phyloP scores from a whole-genome alignment of 2,888 invertebrate genomes.

The Hartigia nigra region DNA sequence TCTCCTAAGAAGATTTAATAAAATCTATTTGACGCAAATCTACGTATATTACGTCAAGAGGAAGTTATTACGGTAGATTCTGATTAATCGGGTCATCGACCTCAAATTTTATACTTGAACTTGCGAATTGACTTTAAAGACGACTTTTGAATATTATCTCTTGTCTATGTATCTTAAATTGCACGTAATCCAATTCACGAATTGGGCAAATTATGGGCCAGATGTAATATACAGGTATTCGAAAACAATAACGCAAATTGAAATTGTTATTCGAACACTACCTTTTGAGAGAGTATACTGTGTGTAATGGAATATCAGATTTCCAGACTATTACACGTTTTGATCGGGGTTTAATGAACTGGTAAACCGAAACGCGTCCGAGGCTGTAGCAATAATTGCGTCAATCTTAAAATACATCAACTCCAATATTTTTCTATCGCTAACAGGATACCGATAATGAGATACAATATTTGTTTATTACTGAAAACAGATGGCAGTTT shows the following conservation, averaged over 20 bases:
- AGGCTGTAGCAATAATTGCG: background rate
- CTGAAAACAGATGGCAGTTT: background rate
- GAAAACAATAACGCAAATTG: background rate
- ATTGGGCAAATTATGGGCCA: background rate
- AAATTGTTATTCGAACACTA: background rate
- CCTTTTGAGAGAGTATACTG: background rate
- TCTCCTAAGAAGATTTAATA: background rate
- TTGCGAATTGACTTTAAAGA: background rate
- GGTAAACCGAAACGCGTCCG: background rate
- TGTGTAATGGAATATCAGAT: background rate
- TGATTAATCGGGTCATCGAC: background rate
- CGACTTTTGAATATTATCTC: background rate
- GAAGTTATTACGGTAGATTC: background rate
- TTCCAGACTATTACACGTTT: background rate
- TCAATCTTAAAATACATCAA: background rate
- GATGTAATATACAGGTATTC: background rate
- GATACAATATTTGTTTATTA: background rate
- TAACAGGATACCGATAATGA: background rate
- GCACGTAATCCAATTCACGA: background rate
- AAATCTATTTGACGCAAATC: background rate
- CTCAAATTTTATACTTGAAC: background rate
- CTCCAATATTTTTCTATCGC: background rate
- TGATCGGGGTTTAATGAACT: background rate
- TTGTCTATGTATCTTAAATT: background rate
- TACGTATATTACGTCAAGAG: background rate